phyloP scores from a whole-genome alignment of 1,140 invertebrate species.

The Pomphorhynchus laevis region DNA sequence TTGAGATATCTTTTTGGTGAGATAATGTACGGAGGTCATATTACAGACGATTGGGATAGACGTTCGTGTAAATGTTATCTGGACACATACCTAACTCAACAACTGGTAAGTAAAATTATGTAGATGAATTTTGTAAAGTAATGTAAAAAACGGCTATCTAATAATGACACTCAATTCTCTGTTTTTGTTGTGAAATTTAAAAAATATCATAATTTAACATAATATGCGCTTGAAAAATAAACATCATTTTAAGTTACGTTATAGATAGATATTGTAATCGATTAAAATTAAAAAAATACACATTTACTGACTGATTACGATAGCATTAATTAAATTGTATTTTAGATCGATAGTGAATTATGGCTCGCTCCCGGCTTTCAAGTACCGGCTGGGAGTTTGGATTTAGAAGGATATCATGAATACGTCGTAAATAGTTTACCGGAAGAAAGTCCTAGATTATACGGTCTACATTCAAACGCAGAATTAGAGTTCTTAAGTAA shows the following conservation, averaged over 20 bases:
- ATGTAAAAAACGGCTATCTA: too few relatives aligned
- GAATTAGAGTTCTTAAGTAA: conserved; percentile 71
- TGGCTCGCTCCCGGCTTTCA: conserved; percentile 49
- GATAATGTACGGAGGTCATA: conserved; percentile 89
- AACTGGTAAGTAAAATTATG: too few relatives aligned
- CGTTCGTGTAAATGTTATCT: conserved; percentile 52
- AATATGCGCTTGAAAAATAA: too few relatives aligned
- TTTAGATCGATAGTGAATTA: conserved; percentile 51
- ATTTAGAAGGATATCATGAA: conserved; percentile 51
- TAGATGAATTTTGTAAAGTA: too few relatives aligned
- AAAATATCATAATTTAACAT: too few relatives aligned
- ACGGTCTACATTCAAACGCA: conserved; percentile 70
- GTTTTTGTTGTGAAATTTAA: too few relatives aligned
- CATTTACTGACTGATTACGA: too few relatives aligned
- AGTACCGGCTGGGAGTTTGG: conserved; percentile 52
- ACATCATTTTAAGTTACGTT: too few relatives aligned
- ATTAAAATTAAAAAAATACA: too few relatives aligned
- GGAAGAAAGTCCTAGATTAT: conserved; percentile 51
- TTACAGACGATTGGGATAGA: conserved; percentile 80
- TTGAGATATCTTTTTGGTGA: conserved; percentile 63
- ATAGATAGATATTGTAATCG: too few relatives aligned
- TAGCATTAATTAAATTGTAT: conserved; percentile 4
- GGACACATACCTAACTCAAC: conserved; percentile 57
- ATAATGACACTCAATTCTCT: too few relatives aligned
- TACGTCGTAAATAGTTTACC: conserved; percentile 70